Conservation (phyloP, 2,797 vertebrate species). For the Galaxias olidus region DNA sequence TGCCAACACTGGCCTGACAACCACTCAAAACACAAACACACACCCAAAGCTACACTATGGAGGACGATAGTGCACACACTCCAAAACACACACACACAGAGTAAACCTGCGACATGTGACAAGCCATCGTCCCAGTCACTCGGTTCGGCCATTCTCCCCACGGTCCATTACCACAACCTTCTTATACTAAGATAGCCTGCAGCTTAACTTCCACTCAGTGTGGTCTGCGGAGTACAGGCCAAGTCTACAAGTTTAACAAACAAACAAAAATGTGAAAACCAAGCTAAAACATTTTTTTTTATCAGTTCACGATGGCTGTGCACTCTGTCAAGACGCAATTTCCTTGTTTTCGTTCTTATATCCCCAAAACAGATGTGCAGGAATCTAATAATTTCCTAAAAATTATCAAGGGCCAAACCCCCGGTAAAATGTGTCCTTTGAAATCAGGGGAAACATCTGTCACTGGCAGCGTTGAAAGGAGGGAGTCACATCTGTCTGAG, state of each 20-base stretch:
- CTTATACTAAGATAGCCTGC: conserved; percentile 26
- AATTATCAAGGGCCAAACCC: conserved; percentile 66
- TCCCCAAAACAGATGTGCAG: conserved; percentile 46
- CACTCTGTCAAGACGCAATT: background rate
- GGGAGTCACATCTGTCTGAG: conserved; percentile 57
- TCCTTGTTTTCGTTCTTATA: conserved; percentile 6
- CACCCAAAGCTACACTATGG: conserved; percentile 8
- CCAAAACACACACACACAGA: conserved; percentile 9
- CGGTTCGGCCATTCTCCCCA: conserved; percentile 22
- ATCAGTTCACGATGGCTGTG: background rate
- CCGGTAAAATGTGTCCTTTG: conserved; percentile 67
- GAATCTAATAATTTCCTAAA: conserved; percentile 63
- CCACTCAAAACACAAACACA: conserved; percentile 27
- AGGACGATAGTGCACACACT: conserved; percentile 3
- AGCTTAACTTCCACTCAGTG: background rate
- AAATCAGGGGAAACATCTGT: conserved; percentile 73
- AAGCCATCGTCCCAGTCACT: conserved; percentile 18
- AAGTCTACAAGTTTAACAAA: background rate
- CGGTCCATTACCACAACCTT: conserved; percentile 27
- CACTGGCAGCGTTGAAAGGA: conserved; percentile 55
- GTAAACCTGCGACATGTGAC: conserved; percentile 47
- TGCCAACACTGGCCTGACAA: conserved; percentile 39
- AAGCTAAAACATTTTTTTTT: too few relatives aligned
- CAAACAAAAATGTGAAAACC: too few relatives aligned
- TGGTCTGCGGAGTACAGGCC: background rate